phyloP scores from a whole-genome alignment of 2,888 invertebrate species.

The Lithosia quadra region DNA sequence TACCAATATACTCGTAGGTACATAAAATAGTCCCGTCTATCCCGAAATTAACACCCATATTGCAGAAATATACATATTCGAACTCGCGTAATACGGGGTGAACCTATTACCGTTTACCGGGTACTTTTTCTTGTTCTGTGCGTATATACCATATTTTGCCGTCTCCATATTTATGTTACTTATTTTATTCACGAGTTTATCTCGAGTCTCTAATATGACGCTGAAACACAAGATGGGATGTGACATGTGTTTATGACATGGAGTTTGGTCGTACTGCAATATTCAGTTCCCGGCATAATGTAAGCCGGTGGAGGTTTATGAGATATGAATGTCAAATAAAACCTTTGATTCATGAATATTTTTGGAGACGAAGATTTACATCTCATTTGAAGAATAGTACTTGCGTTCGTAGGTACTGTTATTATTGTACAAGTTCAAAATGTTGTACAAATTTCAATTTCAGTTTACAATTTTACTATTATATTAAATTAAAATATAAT shows the following conservation, averaged over 20 bases:
- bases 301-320: not conserved
- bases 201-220: constrained; percentile 6
- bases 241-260: constrained; percentile 35
- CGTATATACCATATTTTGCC: not conserved
- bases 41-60: not conserved
- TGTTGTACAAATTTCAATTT: not conserved
- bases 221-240: constrained; percentile 28
- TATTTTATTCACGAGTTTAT: constrained; percentile 1
- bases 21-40: no score
- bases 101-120: not conserved
- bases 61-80: no score
- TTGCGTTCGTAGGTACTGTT: not conserved
- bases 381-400: constrained; percentile 3
- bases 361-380: constrained; percentile 4
- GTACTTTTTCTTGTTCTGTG: not conserved
- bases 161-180: not conserved
- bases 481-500: not conserved
- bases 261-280: constrained; percentile 19
- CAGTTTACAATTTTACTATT: not conserved
- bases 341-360: constrained; percentile 16
- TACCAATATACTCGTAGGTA: no score
- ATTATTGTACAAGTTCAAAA: constrained; percentile 5
- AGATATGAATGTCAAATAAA: constrained; percentile 13
- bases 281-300: constrained; percentile 28
- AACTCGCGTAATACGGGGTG: not conserved